Evolutionary conservation across 2,113 vertebrate genomes (phyloP), one percentile per base, ranked within the genome.

Genomic region (Lutjanus erythropterus): DNA sequence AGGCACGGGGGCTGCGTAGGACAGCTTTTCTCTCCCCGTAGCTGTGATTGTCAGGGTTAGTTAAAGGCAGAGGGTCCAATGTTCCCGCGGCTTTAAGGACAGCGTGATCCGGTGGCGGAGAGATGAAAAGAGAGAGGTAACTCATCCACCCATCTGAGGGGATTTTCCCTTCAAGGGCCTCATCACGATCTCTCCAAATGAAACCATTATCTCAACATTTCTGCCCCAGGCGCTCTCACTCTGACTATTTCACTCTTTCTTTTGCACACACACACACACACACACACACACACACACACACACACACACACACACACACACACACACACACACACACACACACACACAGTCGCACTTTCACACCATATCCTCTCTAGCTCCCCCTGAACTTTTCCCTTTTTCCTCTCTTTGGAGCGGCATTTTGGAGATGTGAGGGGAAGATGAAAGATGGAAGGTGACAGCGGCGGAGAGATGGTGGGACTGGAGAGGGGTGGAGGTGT

Each of bases 151-250:
- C 78, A 86, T 84, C 76, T 64, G 37, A 47, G 56, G 84, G 88
- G 87, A 78, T 81, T 81, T 70, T 67, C 68, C 80, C 86, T 88
- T 88, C 68, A 77, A 89, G 85, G 78, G 62, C 65, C 72, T 78
- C 81, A 84, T 90, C 81, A 77, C 75, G 25, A 86, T 80, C 72
- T 79, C 81, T 89, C 83, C 81, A 89, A 92, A 91, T 89, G 82
- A 91, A 90, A 86, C 86, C 89, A 92, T 92, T 92, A 92, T 91
- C 90, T 85, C 75, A 75, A 88, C 81, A 86, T 84, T 86, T 80
- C 66, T 84, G 87, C 89, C 90, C 19, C 65, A 27, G 86, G 86
- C 85, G 14, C 66, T 71, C 42, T 73, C 77, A 18, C 65, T 66
- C 41, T 21, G 27, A 74, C 75, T 66, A 42, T 78, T 88, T 76